Conservation (phyloP, 2,797 vertebrate genomes). For the Petrocephalus schoutedeni region DNA sequence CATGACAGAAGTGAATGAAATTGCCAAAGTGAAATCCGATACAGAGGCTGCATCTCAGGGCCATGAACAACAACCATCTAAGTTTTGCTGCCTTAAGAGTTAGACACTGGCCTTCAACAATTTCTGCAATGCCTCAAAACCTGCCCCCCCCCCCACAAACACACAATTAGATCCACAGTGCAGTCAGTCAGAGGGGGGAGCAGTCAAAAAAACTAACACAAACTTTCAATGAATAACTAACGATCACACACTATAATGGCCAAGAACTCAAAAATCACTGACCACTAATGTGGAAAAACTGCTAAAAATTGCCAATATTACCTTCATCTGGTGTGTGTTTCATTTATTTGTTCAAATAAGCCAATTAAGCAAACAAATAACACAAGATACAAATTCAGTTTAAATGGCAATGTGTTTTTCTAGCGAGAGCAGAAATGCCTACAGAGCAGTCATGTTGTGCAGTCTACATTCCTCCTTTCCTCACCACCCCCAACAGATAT, state of each 20-base stretch:
- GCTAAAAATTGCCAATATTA: neutral
- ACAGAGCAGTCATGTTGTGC: neutral
- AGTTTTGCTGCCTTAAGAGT: neutral
- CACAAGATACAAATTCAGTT: neutral
- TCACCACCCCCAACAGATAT: constrained; percentile 1
- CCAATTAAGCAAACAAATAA: neutral
- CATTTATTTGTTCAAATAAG: neutral
- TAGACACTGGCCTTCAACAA: neutral
- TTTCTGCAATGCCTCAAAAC: neutral
- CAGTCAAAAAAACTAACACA: neutral
- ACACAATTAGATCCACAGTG: neutral
- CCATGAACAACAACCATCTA: neutral
- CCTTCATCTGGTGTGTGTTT: neutral
- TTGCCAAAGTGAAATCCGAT: neutral
- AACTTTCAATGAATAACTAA: neutral
- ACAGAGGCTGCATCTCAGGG: neutral
- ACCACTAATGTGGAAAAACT: neutral
- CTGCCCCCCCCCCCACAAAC: neutral
- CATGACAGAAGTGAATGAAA: neutral
- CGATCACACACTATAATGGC: neutral
- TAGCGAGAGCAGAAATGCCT: neutral
- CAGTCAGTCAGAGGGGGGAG: neutral
- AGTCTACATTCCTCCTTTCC: neutral
- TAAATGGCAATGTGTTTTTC: neutral
- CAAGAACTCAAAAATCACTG: neutral